These are phyloP conservation scores for Riparia riparia DNA, from an alignment of 2,113 vertebrate genomes.

Conservation along the genomic window DNA sequence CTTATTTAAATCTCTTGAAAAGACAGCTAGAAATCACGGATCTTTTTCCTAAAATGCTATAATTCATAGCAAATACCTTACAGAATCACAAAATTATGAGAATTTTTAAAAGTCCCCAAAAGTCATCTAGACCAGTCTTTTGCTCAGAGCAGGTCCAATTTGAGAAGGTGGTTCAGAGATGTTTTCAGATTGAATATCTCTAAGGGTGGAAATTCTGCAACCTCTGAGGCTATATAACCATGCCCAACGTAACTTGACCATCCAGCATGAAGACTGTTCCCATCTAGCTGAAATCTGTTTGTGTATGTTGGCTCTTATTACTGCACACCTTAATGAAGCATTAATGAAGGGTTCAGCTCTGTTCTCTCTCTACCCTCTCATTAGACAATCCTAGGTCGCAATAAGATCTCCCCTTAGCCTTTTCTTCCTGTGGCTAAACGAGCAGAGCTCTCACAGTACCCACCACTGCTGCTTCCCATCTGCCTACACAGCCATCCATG, in stretches of 20 bases:
- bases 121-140: neutral
- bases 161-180: neutral
- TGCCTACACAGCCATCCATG: neutral
- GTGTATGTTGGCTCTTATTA: neutral
- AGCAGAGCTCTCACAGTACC: neutral
- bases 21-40: neutral
- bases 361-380: neutral
- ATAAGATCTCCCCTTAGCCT: neutral
- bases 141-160: neutral
- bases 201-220: neutral
- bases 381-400: neutral
- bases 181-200: neutral
- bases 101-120: neutral
- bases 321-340: neutral
- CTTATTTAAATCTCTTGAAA: neutral
- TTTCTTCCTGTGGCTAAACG: neutral
- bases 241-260: neutral
- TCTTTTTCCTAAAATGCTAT: neutral
- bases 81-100: neutral
- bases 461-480: neutral
- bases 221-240: neutral
- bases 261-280: neutral
- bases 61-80: neutral
- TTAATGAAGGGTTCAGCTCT: neutral
- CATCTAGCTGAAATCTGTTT: neutral